Conservation (phyloP, 2,888 invertebrate genomes). For the Synanthedon vespiformis region DNA sequence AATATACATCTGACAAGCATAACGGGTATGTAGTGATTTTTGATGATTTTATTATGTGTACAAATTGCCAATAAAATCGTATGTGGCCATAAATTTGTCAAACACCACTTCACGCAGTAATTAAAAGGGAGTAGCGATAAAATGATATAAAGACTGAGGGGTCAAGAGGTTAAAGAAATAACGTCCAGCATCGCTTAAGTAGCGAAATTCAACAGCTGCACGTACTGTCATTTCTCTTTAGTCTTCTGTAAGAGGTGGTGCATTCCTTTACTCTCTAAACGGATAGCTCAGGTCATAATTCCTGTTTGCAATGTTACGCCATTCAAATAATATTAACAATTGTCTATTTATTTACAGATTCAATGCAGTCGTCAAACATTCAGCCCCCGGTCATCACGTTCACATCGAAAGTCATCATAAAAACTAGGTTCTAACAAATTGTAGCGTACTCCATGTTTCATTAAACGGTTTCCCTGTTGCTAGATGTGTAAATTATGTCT, state of each 20-base stretch:
- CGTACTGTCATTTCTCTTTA: no score
- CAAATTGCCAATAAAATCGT: not conserved
- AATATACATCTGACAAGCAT: slow-evolving; percentile 71
- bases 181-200: no score
- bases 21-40: slow-evolving; percentile 42
- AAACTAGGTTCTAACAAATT: slow-evolving; percentile 18
- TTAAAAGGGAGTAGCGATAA: not conserved
- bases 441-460: slow-evolving; percentile 16
- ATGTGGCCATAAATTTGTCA: not conserved
- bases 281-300: no score
- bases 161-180: no score
- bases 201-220: no score
- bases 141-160: no score
- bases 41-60: not conserved
- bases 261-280: no score
- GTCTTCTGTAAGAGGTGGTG: no score
- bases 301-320: no score
- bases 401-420: slow-evolving; percentile 49
- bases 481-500: slow-evolving; percentile 45
- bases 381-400: slow-evolving; percentile 53
- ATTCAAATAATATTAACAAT: not conserved
- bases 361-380: slow-evolving; percentile 70
- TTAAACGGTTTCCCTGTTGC: slow-evolving; percentile 25
- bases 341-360: slow-evolving; percentile 45
- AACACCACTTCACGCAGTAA: not conserved